These are phyloP conservation scores for Ameiurus melas DNA, from an alignment of 2,113 vertebrate genomes.

Conservation along the genomic window DNA sequence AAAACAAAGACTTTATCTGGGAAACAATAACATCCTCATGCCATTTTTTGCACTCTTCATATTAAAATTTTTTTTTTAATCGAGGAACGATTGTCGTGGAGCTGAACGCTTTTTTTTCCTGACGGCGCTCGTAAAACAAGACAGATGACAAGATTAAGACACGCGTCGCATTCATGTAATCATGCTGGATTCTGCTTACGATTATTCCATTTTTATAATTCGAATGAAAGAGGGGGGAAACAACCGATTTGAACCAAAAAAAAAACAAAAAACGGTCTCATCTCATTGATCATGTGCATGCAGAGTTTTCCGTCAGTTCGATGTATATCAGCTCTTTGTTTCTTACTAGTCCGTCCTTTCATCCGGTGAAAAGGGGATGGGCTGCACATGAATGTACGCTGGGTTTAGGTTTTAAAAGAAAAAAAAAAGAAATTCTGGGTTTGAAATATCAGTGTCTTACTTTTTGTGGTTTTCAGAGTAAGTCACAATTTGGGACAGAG, in stretches of 20 bases:
- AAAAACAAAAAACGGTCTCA: conserved; percentile 60
- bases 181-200: conserved; percentile 62
- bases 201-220: conserved; percentile 67
- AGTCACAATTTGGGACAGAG: conserved; percentile 29
- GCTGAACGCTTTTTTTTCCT: conserved; percentile 42
- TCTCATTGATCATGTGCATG: conserved; percentile 76
- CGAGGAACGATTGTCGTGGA: conserved; percentile 32
- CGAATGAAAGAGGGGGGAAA: conserved; percentile 44
- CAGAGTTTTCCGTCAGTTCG: conserved; percentile 67
- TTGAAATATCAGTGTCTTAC: conserved; percentile 75
- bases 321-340: conserved; percentile 64
- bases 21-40: conserved; percentile 74
- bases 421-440: conserved; percentile 40
- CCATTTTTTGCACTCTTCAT: conserved; percentile 82
- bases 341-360: conserved; percentile 64
- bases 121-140: conserved; percentile 49
- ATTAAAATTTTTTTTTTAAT: conserved; percentile 66
- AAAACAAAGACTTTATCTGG: conserved; percentile 52
- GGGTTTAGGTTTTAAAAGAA: conserved; percentile 56
- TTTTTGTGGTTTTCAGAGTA: conserved; percentile 59
- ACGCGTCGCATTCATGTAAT: conserved; percentile 54
- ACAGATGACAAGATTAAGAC: conserved; percentile 36
- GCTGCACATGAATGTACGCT: conserved; percentile 77
- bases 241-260: conserved; percentile 66
- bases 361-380: conserved; percentile 68